These are phyloP conservation scores for Aromia moschata DNA, from an alignment of 2,888 invertebrate genomes.

Conservation along the genomic window DNA sequence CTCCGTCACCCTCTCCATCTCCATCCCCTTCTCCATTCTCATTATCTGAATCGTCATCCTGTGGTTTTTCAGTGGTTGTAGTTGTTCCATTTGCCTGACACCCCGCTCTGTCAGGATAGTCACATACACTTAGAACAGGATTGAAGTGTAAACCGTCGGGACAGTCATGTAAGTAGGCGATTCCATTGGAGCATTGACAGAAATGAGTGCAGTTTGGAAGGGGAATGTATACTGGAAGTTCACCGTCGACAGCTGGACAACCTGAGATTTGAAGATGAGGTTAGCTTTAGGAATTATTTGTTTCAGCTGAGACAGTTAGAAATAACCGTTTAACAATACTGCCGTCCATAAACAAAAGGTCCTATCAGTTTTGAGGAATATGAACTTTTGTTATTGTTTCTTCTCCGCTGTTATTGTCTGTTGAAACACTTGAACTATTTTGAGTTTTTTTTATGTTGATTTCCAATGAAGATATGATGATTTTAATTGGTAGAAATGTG, in stretches of 20 bases:
- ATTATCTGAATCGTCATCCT: background rate
- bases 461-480: no score
- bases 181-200: conserved; percentile 44
- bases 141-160: conserved; percentile 36
- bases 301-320: no score
- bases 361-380: no score
- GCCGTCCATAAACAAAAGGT: no score
- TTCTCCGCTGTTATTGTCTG: no score
- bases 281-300: background rate
- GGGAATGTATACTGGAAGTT: conserved; percentile 39
- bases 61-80: background rate
- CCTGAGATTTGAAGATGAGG: background rate
- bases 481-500: no score
- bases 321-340: no score
- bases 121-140: conserved; percentile 43
- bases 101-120: conserved; percentile 36
- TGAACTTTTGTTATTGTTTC: no score
- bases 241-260: conserved; percentile 33
- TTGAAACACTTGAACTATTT: no score
- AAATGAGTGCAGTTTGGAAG: conserved; percentile 41
- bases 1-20: no score
- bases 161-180: conserved; percentile 36
- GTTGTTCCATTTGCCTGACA: conserved; percentile 18
- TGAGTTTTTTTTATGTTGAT: no score
- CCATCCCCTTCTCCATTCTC: background rate